phyloP scores from a whole-genome alignment of 1,140 invertebrate genomes.

The Thaumatotibia leucotreta region DNA sequence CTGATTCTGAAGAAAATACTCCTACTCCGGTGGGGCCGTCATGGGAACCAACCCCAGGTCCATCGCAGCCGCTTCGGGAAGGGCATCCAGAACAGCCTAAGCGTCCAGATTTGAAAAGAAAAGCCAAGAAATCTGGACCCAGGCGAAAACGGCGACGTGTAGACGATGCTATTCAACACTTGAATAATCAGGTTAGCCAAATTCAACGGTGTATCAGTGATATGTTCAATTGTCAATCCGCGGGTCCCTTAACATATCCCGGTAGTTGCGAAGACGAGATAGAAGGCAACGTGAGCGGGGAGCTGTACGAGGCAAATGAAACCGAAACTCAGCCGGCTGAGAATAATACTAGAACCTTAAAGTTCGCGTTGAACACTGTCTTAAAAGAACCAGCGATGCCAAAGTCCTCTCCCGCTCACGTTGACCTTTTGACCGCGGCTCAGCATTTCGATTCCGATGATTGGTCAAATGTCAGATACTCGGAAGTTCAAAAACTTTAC shows the following conservation, averaged over 20 bases:
- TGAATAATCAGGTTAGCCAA: not conserved
- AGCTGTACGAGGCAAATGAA: not conserved
- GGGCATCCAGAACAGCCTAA: too few species aligned
- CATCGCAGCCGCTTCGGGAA: too few species aligned
- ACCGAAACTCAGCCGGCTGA: not conserved
- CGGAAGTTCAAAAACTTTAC: not conserved
- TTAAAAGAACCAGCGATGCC: slow-evolving; percentile 2
- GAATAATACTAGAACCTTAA: not conserved
- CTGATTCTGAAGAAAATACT: not conserved
- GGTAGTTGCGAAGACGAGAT: not conserved
- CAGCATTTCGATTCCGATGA: slow-evolving; percentile 7
- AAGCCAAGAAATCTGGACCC: not conserved
- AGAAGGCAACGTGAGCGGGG: not conserved
- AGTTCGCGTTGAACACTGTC: not conserved
- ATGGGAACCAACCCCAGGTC: not conserved
- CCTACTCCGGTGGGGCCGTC: not conserved
- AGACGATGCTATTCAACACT: not conserved
- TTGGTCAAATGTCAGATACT: not conserved
- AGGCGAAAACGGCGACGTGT: not conserved
- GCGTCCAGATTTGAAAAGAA: not conserved
- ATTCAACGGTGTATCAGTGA: not conserved
- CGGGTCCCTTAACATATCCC: not conserved
- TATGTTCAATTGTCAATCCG: too few species aligned
- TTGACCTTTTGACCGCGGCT: not conserved
- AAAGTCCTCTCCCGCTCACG: not conserved